Evolutionary conservation across 1,140 invertebrate species (phyloP).

Genomic region (Drosophila setifemur): DNA sequence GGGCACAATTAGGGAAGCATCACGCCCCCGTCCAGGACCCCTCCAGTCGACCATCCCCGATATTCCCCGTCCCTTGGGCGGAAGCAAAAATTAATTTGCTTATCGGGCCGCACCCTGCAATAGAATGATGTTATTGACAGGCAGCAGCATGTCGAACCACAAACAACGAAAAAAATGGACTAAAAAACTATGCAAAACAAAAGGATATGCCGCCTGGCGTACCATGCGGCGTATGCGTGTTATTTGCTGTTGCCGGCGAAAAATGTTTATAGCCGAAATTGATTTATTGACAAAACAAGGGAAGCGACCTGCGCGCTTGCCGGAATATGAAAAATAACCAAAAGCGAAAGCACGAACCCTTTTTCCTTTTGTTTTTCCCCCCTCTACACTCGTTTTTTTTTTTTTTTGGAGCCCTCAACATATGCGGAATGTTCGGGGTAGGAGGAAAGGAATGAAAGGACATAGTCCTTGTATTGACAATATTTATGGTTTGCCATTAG

Average conservation of each 20-base stretch:
- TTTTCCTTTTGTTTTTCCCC: slow-evolving; percentile 18
- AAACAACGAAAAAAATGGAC: slow-evolving; percentile 20
- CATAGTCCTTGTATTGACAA: slow-evolving; percentile 56
- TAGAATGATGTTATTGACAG: slow-evolving; percentile 76
- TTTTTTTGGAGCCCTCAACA: slow-evolving; percentile 27
- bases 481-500: slow-evolving; percentile 78
- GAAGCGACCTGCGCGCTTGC: slow-evolving; percentile 12
- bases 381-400: background rate
- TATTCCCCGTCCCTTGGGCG: background rate
- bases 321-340: slow-evolving; percentile 54
- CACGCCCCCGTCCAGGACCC: background rate
- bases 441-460: no score
- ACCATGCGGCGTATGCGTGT: slow-evolving; percentile 71
- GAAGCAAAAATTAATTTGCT: slow-evolving; percentile 77
- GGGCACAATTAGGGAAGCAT: slow-evolving; percentile 73
- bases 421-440: slow-evolving; percentile 23
- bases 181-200: slow-evolving; percentile 65
- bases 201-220: slow-evolving; percentile 29
- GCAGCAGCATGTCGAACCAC: slow-evolving; percentile 48
- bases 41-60: background rate
- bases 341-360: slow-evolving; percentile 57
- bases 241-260: slow-evolving; percentile 50
- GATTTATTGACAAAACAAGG: slow-evolving; percentile 79
- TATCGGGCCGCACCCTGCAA: slow-evolving; percentile 71
- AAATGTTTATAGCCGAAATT: slow-evolving; percentile 74